Evolutionary conservation across 2,797 vertebrate species (phyloP), one percentile per base, ranked within the genome.

Genomic region (Hydrolagus colliei): DNA sequence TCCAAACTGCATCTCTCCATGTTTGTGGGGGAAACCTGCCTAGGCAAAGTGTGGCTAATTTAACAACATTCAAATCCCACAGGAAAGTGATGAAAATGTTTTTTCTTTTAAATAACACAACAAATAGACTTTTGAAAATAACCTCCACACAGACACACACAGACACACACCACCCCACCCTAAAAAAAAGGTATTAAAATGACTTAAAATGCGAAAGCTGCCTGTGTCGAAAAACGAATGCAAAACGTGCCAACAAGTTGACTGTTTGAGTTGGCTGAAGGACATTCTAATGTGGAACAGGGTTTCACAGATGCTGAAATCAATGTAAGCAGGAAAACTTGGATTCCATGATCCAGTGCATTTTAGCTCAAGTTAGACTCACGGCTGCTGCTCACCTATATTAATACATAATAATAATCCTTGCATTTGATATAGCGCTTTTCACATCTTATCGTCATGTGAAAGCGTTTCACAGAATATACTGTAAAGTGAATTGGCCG

Each of bases 181-280:
- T 3, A 13, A 59, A 61, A 59, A 76, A 59, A 59, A 10, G 52
- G 8, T 20, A 9, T 10, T 77, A 52, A 32, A 77, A 77, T 61
- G 59, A 9, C 52, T 77, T 77, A 59, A 73, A 84, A 27, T 20
- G 14, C 65, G 3, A 71, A 35, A 71, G 79, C 35, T 84, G 79
- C 63, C 16, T 52, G 52, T 76, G 74, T 76, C 14, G 74, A 32
- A 76, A 84, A 84, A 32, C 65, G 27, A 68, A 71, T 68, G 65
- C 68, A 35, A 71, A 84, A n/a, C 32, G 68, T 41, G 65, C 79
- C 79, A 84, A 18, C 27, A 35, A 35, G 32, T 27, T 68, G 65
- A 71, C 65, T 84, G 79, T 67, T 84, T 84, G 79, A 84, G 68
- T 84, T 41, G 68, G 16, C 68, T 84, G 79, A 65, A 68, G 9